Conservation (phyloP, 2,113 vertebrate genomes). For the Hyla sarda region DNA sequence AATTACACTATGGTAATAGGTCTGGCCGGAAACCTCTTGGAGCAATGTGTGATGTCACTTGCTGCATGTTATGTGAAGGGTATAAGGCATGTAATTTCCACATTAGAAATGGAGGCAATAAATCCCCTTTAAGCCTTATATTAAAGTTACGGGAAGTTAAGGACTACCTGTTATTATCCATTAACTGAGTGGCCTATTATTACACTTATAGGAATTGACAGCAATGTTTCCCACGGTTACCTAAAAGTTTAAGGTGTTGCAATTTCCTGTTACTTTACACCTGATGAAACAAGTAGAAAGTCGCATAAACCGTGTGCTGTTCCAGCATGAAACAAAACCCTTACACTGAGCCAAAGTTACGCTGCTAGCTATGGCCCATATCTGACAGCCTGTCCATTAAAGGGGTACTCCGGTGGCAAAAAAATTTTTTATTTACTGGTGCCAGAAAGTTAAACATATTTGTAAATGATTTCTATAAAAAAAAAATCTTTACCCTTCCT, state of each 20-base stretch:
- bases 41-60: not conserved
- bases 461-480: no score
- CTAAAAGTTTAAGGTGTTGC: not conserved
- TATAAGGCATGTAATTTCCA: not conserved
- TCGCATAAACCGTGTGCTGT: not conserved
- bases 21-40: not conserved
- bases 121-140: not conserved
- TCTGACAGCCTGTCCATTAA: not conserved
- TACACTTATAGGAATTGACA: not conserved
- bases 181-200: not conserved
- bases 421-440: no score
- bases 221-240: not conserved
- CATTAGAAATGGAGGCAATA: not conserved
- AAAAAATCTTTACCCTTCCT: no score
- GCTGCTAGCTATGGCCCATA: not conserved
- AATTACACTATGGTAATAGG: not conserved
- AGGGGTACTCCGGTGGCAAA: no score
- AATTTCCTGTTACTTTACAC: constrained; percentile 9
- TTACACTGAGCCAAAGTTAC: not conserved
- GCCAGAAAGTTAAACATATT: no score
- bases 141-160: not conserved
- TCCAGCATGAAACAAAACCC: not conserved
- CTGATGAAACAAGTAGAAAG: not conserved
- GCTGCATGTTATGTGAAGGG: no score
- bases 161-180: not conserved